phyloP scores from a whole-genome alignment of 2,113 vertebrate genomes.

The Delphinapterus leucas region DNA sequence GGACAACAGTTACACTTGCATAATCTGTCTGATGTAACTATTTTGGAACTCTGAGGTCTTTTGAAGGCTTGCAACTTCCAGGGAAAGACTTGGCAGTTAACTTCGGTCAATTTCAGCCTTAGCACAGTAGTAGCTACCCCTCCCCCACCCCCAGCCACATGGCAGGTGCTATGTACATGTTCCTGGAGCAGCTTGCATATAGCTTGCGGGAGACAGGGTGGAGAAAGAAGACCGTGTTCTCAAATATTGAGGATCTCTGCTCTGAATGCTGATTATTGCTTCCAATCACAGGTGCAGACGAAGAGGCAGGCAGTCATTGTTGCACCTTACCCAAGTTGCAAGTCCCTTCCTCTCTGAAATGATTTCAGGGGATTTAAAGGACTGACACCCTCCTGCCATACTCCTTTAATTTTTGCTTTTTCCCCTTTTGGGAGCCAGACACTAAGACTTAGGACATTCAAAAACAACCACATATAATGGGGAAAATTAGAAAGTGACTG shows the following conservation, averaged over 20 bases:
- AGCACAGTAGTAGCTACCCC: neutral
- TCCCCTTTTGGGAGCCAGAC: neutral
- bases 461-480: neutral
- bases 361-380: neutral
- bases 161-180: neutral
- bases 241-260: neutral
- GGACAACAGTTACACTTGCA: neutral
- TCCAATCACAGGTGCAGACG: neutral
- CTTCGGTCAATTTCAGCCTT: neutral
- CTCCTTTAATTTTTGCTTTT: neutral
- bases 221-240: neutral
- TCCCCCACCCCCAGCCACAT: neutral
- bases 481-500: neutral
- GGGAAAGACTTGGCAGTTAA: neutral
- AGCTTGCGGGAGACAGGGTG: neutral
- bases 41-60: conserved; percentile 1
- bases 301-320: neutral
- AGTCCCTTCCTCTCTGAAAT: neutral
- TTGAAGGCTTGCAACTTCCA: neutral
- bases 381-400: neutral
- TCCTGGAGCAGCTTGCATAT: neutral
- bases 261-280: neutral
- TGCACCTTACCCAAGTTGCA: neutral
- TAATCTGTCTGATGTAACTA: neutral
- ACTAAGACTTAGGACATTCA: neutral